Conservation (phyloP, 2,113 vertebrate species). For the Notarius lentiginosus region DNA sequence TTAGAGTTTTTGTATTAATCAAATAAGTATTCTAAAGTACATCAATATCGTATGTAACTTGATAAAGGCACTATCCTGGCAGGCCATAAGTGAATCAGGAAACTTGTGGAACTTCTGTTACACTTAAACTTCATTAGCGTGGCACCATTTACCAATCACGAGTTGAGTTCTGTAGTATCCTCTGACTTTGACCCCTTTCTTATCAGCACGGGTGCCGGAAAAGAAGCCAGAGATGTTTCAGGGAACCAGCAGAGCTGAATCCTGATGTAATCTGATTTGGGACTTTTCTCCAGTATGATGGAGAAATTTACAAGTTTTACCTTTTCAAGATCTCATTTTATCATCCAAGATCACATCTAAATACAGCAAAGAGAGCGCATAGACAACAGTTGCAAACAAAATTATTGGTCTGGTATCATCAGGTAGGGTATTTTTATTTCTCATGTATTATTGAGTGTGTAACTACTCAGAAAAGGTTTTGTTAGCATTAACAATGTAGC, state of each 20-base stretch:
- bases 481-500: neutral
- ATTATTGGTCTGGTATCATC: neutral
- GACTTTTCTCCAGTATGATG: neutral
- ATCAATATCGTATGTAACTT: constrained; percentile 15
- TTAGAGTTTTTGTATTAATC: constrained; percentile 8
- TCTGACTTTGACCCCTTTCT: neutral
- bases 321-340: neutral
- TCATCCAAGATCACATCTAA: neutral
- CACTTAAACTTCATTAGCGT: constrained; percentile 29
- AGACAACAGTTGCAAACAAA: neutral
- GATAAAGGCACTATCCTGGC: constrained; percentile 21
- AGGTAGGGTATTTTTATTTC: neutral
- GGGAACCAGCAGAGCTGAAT: neutral
- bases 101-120: constrained; percentile 34
- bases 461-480: neutral
- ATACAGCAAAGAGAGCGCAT: neutral
- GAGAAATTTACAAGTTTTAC: neutral
- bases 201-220: neutral
- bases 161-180: constrained; percentile 21
- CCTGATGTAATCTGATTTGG: neutral
- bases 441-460: neutral
- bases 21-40: constrained; percentile 26
- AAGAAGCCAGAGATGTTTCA: neutral
- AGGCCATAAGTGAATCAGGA: constrained; percentile 22
- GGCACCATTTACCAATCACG: constrained; percentile 26